A percentile compares a stretch with the other conserved stretches of the same genome.
phyloP scores from a whole-genome alignment of 1,140 invertebrate species.

The Ostrea edulis region DNA sequence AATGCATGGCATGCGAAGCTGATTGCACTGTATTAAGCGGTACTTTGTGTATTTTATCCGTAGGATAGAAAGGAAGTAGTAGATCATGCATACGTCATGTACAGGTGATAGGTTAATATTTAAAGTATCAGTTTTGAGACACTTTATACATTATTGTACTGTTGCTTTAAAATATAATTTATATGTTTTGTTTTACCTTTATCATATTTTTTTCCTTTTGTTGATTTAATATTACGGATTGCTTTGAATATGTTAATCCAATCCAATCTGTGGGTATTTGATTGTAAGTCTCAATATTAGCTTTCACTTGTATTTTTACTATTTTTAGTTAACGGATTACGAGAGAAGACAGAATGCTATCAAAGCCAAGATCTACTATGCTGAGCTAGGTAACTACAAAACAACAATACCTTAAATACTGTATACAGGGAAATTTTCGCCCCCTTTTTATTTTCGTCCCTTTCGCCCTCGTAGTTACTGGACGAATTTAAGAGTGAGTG shows the following conservation, averaged over 20 bases:
- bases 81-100: neutral
- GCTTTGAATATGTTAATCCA: no score
- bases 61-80: neutral
- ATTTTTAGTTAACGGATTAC: neutral
- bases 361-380: conserved; percentile 29
- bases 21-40: neutral
- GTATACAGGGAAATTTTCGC: no score
- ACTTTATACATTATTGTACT: neutral
- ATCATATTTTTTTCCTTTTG: no score
- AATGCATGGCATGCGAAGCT: neutral
- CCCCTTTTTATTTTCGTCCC: no score
- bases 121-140: neutral
- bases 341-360: conserved; percentile 14
- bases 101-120: neutral
- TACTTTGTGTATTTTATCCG: neutral
- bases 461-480: no score
- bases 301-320: neutral
- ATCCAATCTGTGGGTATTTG: no score
- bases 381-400: conserved; percentile 4
- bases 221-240: no score
- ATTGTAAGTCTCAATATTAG: no score
- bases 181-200: no score
- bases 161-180: no score
- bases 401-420: neutral
- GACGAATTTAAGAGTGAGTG: no score